Evolutionary conservation across 2,113 vertebrate genomes (phyloP).

Genomic region (Mesoclemmys tuberculata): DNA sequence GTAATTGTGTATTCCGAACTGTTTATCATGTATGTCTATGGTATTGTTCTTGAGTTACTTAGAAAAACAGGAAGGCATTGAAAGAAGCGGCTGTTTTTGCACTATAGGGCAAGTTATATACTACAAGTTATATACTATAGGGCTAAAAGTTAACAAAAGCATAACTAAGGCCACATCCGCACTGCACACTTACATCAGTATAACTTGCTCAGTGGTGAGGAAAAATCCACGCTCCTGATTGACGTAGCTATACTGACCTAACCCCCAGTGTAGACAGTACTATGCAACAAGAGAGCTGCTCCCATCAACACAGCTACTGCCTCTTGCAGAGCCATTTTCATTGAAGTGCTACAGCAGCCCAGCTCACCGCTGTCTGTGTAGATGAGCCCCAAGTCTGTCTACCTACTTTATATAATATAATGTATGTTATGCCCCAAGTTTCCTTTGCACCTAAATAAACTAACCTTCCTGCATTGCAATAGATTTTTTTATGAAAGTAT

Average conservation of each 20-base stretch:
- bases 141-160: not conserved
- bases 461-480: not conserved
- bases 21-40: not conserved
- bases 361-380: not conserved
- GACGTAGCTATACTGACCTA: not conserved
- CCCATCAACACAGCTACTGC: not conserved
- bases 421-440: not conserved
- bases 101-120: not conserved
- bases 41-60: not conserved
- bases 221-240: not conserved
- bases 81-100: not conserved
- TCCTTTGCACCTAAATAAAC: not conserved
- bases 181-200: not conserved
- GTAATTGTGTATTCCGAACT: not conserved
- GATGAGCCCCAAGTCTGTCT: not conserved
- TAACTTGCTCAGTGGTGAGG: not conserved
- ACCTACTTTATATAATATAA: not conserved
- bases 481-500: not conserved
- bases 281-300: not conserved
- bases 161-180: not conserved
- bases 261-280: not conserved
- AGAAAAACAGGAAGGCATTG: not conserved
- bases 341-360: not conserved
- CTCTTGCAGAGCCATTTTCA: not conserved
- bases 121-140: too few species aligned